These are phyloP conservation scores for Ptychadena robeensis DNA, from an alignment of 2,797 vertebrate species.

Conservation along the genomic window DNA sequence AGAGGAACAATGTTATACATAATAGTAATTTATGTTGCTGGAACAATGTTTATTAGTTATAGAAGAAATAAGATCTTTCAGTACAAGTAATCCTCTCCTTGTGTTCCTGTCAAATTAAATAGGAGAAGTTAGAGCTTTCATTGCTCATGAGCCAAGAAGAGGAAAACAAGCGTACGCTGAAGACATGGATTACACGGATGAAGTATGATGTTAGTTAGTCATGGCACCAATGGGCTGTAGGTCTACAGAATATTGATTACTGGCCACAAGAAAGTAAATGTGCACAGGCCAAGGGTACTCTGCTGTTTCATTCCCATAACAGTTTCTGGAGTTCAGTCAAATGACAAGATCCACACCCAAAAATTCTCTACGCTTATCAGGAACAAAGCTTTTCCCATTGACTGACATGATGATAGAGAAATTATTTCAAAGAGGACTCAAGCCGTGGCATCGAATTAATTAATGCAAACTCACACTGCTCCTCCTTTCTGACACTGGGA, in stretches of 20 bases:
- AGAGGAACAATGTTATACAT: slow-evolving; percentile 10
- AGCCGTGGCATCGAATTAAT: too few species aligned
- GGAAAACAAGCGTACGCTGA: neutral
- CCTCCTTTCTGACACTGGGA: neutral
- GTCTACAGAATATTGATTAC: neutral
- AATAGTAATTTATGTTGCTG: slow-evolving; percentile 31
- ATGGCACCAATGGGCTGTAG: neutral
- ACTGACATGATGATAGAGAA: too few species aligned
- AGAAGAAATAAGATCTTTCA: slow-evolving; percentile 11
- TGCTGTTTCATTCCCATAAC: too few species aligned
- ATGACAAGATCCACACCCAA: too few species aligned
- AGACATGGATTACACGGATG: neutral
- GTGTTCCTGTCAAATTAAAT: slow-evolving; percentile 35
- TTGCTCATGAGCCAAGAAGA: neutral
- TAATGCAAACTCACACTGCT: neutral
- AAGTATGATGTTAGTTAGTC: neutral
- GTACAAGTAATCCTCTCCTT: slow-evolving; percentile 17
- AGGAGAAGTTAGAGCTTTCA: neutral
- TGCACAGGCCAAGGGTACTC: too few species aligned
- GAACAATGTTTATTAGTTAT: slow-evolving; percentile 24
- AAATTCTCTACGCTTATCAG: too few species aligned
- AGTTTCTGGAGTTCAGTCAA: too few species aligned
- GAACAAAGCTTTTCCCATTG: too few species aligned
- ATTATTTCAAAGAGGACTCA: too few species aligned
- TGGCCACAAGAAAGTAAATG: neutral